phyloP scores from a whole-genome alignment of 2,113 vertebrate species.

The Pelobates fuscus region DNA sequence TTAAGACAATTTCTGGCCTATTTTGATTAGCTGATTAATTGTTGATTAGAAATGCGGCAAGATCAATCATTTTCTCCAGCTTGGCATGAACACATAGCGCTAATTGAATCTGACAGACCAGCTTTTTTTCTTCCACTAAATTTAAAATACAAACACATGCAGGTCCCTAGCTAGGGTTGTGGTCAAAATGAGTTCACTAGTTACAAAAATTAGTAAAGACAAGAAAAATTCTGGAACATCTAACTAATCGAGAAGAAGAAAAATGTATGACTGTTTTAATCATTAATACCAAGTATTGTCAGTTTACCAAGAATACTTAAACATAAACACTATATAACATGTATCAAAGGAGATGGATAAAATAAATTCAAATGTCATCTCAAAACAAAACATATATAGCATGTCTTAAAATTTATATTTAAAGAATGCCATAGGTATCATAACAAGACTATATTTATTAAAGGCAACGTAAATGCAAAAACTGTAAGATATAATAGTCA shows the following conservation, averaged over 20 bases:
- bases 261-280: background rate
- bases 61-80: slow-evolving; percentile 66
- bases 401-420: too few species aligned
- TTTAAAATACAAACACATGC: slow-evolving; percentile 50
- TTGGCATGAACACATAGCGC: slow-evolving; percentile 56
- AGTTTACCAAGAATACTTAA: too few species aligned
- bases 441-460: too few species aligned
- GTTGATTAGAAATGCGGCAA: slow-evolving; percentile 67
- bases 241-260: background rate
- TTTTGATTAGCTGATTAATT: slow-evolving; percentile 72
- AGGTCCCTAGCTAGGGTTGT: slow-evolving; percentile 37
- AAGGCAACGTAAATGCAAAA: too few species aligned
- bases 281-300: too few species aligned
- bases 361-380: too few species aligned
- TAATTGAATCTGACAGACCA: slow-evolving; percentile 51
- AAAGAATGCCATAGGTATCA: too few species aligned
- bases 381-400: too few species aligned
- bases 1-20: slow-evolving; percentile 60
- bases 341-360: too few species aligned
- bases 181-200: slow-evolving; percentile 44
- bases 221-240: background rate
- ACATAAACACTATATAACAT: too few species aligned
- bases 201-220: slow-evolving; percentile 16
- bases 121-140: slow-evolving; percentile 47
- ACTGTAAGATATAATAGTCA: too few species aligned